These are phyloP conservation scores for Phytoseiulus persimilis DNA, from an alignment of 2,888 invertebrate genomes.

Conservation along the genomic window DNA sequence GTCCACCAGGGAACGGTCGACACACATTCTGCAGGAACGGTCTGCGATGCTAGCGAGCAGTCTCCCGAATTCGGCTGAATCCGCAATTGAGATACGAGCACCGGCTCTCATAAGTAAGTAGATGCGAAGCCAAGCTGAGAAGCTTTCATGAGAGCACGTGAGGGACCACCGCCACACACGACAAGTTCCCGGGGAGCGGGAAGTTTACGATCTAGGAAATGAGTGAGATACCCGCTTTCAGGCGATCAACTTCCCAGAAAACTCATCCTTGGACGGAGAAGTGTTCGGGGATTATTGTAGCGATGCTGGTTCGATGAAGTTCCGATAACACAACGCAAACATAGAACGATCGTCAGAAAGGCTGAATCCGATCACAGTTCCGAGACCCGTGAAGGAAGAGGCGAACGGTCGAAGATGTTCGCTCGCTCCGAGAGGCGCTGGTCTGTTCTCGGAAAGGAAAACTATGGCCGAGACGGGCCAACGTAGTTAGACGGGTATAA, in stretches of 20 bases:
- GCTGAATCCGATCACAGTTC: not conserved
- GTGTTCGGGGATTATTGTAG: not conserved
- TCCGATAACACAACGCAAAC: not conserved
- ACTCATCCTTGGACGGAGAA: not conserved
- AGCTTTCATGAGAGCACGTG: too few species aligned
- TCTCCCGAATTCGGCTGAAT: too few species aligned
- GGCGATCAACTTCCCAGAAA: not conserved
- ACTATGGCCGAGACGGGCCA: not conserved
- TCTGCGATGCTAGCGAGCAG: too few species aligned
- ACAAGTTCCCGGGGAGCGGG: too few species aligned
- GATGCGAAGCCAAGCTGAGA: too few species aligned
- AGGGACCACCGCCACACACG: too few species aligned
- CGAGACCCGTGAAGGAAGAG: not conserved
- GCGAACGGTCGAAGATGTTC: not conserved
- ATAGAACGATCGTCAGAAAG: not conserved
- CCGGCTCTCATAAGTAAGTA: too few species aligned
- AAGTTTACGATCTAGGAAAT: too few species aligned
- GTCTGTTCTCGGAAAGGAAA: not conserved
- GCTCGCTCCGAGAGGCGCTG: not conserved
- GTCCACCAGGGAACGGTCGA: too few species aligned
- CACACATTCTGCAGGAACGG: too few species aligned
- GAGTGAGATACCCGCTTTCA: not conserved
- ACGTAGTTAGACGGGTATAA: not conserved
- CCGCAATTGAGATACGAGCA: too few species aligned
- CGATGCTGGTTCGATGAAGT: not conserved